Conservation (phyloP, 2,888 invertebrate species). For the Rhingia campestris region DNA sequence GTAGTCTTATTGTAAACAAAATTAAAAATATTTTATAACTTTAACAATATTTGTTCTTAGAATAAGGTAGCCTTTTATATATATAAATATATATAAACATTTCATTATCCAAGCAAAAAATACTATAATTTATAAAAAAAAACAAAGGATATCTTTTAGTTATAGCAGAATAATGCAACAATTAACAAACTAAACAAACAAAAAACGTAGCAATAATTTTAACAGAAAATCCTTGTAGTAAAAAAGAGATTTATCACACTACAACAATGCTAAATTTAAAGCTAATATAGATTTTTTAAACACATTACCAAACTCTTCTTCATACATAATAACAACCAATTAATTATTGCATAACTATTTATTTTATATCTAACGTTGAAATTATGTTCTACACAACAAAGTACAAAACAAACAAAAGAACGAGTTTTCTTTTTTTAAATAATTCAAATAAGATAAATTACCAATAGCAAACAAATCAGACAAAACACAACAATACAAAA, state of each 20-base stretch:
- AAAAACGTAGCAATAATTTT: conserved; percentile 50
- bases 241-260: conserved; percentile 33
- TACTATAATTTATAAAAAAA: conserved; percentile 41
- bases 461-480: conserved; percentile 60
- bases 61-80: conserved; percentile 60
- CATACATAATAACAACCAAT: conserved; percentile 66
- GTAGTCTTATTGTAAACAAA: conserved; percentile 63
- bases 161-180: conserved; percentile 45
- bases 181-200: conserved; percentile 22
- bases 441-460: conserved; percentile 71
- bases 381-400: conserved; percentile 71
- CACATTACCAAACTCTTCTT: conserved; percentile 73
- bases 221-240: conserved; percentile 54
- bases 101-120: conserved; percentile 41
- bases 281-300: conserved; percentile 55
- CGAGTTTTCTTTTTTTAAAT: conserved; percentile 71
- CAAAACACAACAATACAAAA: conserved; percentile 49
- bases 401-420: conserved; percentile 73
- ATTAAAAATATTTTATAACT: conserved; percentile 47
- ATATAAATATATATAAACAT: conserved; percentile 21
- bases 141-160: conserved; percentile 65
- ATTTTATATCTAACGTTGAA: conserved; percentile 73
- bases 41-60: conserved; percentile 65
- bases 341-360: conserved; percentile 71
- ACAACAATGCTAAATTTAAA: conserved; percentile 45